Base-by-base conservation (phyloP, 2,888 invertebrate genomes). In the Lordiphosa fenestrarum region DNA sequence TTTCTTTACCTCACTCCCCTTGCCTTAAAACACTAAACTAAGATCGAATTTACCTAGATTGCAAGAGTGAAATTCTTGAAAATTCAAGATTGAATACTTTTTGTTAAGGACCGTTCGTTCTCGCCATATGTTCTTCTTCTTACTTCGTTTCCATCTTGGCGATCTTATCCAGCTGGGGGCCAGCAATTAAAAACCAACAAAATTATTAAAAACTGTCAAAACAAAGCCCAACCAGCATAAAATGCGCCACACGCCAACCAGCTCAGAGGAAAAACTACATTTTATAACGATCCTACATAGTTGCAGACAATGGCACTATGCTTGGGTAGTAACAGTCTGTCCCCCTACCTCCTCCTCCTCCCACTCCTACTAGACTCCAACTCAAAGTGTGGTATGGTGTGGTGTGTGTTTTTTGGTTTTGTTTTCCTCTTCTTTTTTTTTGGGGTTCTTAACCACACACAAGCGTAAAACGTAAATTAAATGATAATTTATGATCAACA, bases 401-500 rank as follows among this genome's bases (percentile, higher is more conserved):
- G 19, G 4, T 42, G 4, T 13, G 33, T n/a, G n/a, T 12, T 35
- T n/a, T 10, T 21, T 46, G 33, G 33, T 19, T 47, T 36, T 36
- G 38, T 21, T 10, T 19, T 10, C 13, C 5, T 4, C 7, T 19
- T 21, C 30, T 44, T 21, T 35, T 39, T 30, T 19, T 12, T 36
- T 33, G n/a, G 35, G 13, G 30, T 13, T 44, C 39, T 35, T 19
- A 56, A 63, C 66, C 73, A 81, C 76, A 76, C 76, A 81, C 72
- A 76, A 77, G 74, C 85, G 80, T 87, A 87, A 85, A 87, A 74
- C 85, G 80, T 87, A 87, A 85, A 87, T 85, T 86, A 86, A 87
- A 87, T 85, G 85, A 86, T 82, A 88, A 88, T 88, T 88, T 88
- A 88, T 88, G 88, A 88, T 88, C 88, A 87, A 88, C 88, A 88